Conservation (phyloP, 2,888 invertebrate species). For the Eurytoma adleriae region DNA sequence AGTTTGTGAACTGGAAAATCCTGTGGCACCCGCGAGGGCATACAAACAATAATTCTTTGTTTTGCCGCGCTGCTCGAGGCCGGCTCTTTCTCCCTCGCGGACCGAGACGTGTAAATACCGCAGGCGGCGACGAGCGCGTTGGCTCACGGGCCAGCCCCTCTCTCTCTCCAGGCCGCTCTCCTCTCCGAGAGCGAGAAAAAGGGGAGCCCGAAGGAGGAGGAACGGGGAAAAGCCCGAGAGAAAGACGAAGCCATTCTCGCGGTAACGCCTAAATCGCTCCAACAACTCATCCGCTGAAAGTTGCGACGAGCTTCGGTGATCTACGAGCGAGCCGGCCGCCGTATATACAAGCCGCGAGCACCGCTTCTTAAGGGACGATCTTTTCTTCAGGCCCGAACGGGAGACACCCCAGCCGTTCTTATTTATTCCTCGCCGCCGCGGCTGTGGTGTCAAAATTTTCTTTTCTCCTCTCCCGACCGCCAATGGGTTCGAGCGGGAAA, state of each 20-base stretch:
- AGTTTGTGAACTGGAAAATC: constrained; percentile 75
- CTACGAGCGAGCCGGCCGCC: constrained; percentile 62
- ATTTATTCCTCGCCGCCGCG: constrained; percentile 15
- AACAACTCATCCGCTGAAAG: constrained; percentile 75
- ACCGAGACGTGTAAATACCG: constrained; percentile 73
- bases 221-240: constrained; percentile 48
- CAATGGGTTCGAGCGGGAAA: background rate
- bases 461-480: background rate
- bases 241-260: constrained; percentile 66
- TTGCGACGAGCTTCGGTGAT: constrained; percentile 73
- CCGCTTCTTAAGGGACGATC: constrained; percentile 32
- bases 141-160: constrained; percentile 23
- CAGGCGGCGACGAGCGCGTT: constrained; percentile 61
- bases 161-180: too few relatives aligned
- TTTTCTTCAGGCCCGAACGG: background rate
- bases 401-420: constrained; percentile 1
- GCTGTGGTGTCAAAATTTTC: constrained; percentile 9
- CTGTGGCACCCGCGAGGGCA: constrained; percentile 71
- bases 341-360: background rate
- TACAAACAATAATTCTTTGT: constrained; percentile 75
- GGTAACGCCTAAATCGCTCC: constrained; percentile 74
- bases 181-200: constrained; percentile 24
- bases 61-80: constrained; percentile 61
- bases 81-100: constrained; percentile 34
- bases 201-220: constrained; percentile 38